Percentiles rank a stretch among this genome's conserved stretches.
Conservation (phyloP, 1,140 invertebrate species). For the Pachyrhynchus sulphureomaculatus region DNA sequence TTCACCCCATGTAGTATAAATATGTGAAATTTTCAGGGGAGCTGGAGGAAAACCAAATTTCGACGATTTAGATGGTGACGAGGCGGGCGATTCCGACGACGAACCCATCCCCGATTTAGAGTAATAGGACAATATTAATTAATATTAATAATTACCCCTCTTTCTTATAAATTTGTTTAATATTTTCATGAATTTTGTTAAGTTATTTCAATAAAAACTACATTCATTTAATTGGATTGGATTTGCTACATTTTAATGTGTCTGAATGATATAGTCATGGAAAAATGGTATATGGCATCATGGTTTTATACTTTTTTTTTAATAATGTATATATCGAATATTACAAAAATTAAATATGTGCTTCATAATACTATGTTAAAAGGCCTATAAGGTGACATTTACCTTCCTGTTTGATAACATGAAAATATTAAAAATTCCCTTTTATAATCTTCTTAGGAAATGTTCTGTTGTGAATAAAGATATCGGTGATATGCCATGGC, state of each 20-base stretch:
- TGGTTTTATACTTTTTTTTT: too few species aligned
- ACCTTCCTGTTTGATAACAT: too few species aligned
- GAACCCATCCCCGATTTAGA: constrained; percentile 50
- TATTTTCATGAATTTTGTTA: constrained; percentile 15
- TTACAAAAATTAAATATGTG: too few species aligned
- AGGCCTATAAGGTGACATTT: too few species aligned
- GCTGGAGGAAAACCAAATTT: constrained; percentile 47
- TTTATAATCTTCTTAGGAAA: too few species aligned
- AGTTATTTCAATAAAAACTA: constrained; percentile 26
- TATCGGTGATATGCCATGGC: too few species aligned
- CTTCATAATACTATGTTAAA: too few species aligned
- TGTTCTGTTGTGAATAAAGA: too few species aligned
- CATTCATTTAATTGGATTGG: background rate
- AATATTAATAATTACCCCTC: background rate
- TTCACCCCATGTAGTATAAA: too few species aligned
- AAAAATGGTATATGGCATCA: background rate
- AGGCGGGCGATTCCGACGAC: constrained; percentile 50
- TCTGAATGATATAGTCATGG: background rate
- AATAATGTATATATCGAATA: too few species aligned
- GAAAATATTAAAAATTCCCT: too few species aligned
- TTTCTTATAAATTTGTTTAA: constrained; percentile 17
- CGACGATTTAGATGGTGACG: constrained; percentile 47
- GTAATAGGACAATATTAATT: constrained; percentile 35
- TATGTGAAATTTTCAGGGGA: too few species aligned
- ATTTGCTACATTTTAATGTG: background rate